These are phyloP conservation scores for Callorhinus ursinus DNA, from an alignment of 2,113 vertebrate species.

Conservation along the genomic window DNA sequence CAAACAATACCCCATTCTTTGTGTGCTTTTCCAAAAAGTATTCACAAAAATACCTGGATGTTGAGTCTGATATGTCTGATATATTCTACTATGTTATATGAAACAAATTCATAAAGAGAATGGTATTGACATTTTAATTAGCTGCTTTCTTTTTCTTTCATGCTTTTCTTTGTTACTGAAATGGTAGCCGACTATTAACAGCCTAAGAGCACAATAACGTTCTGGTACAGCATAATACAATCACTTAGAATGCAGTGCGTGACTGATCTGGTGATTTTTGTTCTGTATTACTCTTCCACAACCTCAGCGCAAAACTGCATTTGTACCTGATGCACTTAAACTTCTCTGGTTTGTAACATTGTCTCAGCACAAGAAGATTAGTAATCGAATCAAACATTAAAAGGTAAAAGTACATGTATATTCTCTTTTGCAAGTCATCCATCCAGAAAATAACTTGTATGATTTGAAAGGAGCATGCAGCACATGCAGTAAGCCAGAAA, in stretches of 20 bases:
- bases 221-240: conserved; percentile 49
- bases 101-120: conserved; percentile 75
- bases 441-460: conserved; percentile 73
- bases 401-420: conserved; percentile 44
- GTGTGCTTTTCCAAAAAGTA: conserved; percentile 78
- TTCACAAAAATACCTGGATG: conserved; percentile 78
- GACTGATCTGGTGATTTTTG: conserved; percentile 3
- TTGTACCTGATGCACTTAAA: conserved; percentile 51
- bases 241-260: not conserved
- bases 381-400: conserved; percentile 44
- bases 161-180: conserved; percentile 74
- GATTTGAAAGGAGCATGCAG: not conserved
- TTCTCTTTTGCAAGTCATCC: conserved; percentile 60
- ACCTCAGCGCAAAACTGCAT: not conserved
- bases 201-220: not conserved
- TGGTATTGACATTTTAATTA: conserved; percentile 80
- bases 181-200: conserved; percentile 29
- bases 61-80: conserved; percentile 69
- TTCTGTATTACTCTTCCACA: not conserved
- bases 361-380: not conserved
- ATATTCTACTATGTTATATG: conserved; percentile 61
- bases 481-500: not conserved
- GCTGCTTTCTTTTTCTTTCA: conserved; percentile 66
- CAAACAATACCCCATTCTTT: conserved; percentile 75
- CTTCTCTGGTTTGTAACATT: conserved; percentile 36